Evolutionary conservation across 2,888 invertebrate genomes (phyloP).

Genomic region (Drosophila diplacantha): DNA sequence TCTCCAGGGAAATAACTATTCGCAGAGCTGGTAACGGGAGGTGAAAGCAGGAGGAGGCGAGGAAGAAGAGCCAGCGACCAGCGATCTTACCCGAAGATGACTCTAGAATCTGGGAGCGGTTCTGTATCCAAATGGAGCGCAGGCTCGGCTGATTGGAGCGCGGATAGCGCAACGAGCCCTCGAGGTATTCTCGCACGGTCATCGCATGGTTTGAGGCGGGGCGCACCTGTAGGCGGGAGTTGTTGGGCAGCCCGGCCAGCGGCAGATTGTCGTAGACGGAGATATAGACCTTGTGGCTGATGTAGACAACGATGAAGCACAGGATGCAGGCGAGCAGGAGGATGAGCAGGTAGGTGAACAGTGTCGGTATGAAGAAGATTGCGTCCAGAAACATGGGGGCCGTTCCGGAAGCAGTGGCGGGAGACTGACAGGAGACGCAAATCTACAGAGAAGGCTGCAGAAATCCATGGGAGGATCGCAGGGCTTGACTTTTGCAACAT

Average conservation of each 20-base stretch:
- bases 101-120: conserved; percentile 46
- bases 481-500: conserved; percentile 60
- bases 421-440: conserved; percentile 21
- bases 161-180: conserved; percentile 6
- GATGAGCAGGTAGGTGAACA: conserved; percentile 76
- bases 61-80: neutral
- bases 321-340: conserved; percentile 73
- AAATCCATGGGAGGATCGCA: conserved; percentile 16
- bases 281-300: conserved; percentile 75
- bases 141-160: conserved; percentile 19
- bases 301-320: conserved; percentile 75
- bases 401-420: conserved; percentile 9
- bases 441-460: conserved; percentile 9
- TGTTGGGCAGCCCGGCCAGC: conserved; percentile 44
- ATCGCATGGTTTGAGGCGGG: conserved; percentile 22
- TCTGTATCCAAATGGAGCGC: conserved; percentile 59
- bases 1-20: conserved; percentile 61
- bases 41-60: neutral
- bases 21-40: conserved; percentile 37
- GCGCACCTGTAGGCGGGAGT: conserved; percentile 17
- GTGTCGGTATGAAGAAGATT: conserved; percentile 74
- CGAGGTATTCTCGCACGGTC: conserved; percentile 25
- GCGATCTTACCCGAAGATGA: conserved; percentile 49
- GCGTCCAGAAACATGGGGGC: conserved; percentile 71
- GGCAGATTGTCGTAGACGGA: conserved; percentile 74